Evolutionary conservation across 2,888 invertebrate species (phyloP), one percentile per base, ranked within the genome.

Genomic region (Galerucella pusilla): DNA sequence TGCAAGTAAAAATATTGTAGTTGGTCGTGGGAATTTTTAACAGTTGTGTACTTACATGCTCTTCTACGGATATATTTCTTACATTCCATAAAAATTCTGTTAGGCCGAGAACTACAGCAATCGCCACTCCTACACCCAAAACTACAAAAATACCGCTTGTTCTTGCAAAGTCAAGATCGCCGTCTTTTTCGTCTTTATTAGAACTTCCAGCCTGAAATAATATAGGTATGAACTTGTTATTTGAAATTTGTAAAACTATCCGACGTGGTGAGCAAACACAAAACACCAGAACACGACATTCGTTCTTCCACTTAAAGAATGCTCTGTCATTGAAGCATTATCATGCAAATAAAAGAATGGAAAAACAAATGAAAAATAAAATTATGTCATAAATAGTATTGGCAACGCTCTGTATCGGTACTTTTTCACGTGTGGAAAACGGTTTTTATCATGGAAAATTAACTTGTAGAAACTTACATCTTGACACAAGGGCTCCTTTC

Each of bases 91-190:
- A 87, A 85, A 97, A 97, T 85, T 98, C 97, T 7, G 93, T 88
- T 9, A 96, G 86, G 1, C 96, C 95, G 16, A 97, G 91, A 1
- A 93, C 73, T 67, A 94, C 89, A 0, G 96, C 94, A 16, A 94
- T 86, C 0, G 90, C 85, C 57, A 94, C 92, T 0, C 97, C 97
- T 12, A 91, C 87, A 2, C 93, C 91, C 7, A 97, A 89, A 4
- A 97, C 96, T 45, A 97, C 90, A 85, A 97, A 97, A 63, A 97
- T 96, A 82, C 97, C 97, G 80, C 96, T 96, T 0, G 97, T 96
- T 86, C 97, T 97, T 76, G 92, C 91, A 88, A 97, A 90, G 73
- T 94, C 93, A 52, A 97, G 70, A 68, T 74, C 77, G 20, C 57
- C 66, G 46, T 73, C 72, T 35, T 77, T 75, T 1, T 73, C 71